These are phyloP conservation scores for Ciconia nigra DNA, from an alignment of 2,797 vertebrate genomes.

Conservation along the genomic window DNA sequence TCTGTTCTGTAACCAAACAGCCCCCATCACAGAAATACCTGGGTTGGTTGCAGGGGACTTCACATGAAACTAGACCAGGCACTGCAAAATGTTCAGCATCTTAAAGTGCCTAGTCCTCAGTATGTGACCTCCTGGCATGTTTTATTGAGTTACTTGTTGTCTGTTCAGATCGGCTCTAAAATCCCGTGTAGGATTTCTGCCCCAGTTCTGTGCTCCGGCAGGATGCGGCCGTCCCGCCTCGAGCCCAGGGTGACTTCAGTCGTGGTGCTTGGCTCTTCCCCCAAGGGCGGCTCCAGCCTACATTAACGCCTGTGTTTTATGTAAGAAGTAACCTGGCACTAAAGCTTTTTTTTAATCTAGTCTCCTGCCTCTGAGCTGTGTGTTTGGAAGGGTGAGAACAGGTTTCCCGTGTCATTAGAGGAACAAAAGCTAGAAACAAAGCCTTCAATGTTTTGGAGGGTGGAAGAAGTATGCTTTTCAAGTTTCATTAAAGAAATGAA, in stretches of 20 bases:
- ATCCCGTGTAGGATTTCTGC: neutral
- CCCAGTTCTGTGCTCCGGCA: neutral
- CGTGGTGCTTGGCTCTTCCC: neutral
- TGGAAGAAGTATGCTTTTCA: neutral
- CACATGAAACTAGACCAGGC: rapidly evolving
- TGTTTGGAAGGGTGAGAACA: neutral
- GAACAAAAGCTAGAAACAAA: neutral
- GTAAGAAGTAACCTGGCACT: neutral
- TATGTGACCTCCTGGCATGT: neutral
- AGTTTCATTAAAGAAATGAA: neutral
- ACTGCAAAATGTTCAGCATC: neutral
- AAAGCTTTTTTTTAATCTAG: neutral
- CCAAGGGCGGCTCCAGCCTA: neutral
- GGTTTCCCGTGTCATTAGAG: neutral
- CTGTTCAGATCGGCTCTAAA: neutral
- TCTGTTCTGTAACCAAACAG: neutral
- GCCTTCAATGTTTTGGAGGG: neutral
- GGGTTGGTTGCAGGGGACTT: neutral
- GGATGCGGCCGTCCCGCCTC: rapidly evolving
- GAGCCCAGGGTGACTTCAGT: rapidly evolving
- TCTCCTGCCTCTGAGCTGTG: neutral
- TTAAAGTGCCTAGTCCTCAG: rapidly evolving
- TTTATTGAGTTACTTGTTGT: neutral
- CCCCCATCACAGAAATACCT: neutral
- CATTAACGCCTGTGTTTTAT: neutral